phyloP scores from a whole-genome alignment of 2,888 invertebrate species.

The Limnephilus marmoratus region DNA sequence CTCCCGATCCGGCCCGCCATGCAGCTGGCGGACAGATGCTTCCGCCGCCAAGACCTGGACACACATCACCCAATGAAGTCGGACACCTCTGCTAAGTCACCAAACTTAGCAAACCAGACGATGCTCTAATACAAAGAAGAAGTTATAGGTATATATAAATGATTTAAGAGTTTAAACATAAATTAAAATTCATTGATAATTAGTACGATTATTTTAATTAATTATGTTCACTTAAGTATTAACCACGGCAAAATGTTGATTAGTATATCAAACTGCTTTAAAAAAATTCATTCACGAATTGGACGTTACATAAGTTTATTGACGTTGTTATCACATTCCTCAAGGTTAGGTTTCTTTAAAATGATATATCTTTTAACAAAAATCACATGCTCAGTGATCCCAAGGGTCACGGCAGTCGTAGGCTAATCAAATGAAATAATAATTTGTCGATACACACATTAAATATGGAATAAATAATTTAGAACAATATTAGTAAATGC shows the following conservation, averaged over 20 bases:
- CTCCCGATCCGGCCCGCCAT: too few species aligned
- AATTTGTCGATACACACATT: not conserved
- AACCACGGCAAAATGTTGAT: not conserved
- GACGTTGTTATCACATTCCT: not conserved
- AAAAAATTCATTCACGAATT: conserved; percentile 25
- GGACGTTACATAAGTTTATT: conserved; percentile 15
- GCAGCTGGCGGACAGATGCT: too few species aligned
- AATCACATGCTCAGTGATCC: conserved; percentile 25
- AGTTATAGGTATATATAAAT: not conserved
- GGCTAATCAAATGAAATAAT: conserved; percentile 1
- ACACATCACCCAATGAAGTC: too few species aligned
- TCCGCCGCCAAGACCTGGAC: too few species aligned
- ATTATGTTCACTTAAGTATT: not conserved
- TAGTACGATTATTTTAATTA: not conserved
- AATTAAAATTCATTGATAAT: not conserved
- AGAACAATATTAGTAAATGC: not conserved
- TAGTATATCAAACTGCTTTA: not conserved
- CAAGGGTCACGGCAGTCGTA: not conserved
- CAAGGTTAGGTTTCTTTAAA: conserved; percentile 30
- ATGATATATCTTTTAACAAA: not conserved
- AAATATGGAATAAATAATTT: not conserved
- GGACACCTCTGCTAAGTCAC: too few species aligned
- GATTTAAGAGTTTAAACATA: not conserved
- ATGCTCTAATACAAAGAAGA: not conserved
- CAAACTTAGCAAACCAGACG: not conserved